Conservation (phyloP, 2,113 vertebrate genomes). For the Oryzias javanicus region DNA sequence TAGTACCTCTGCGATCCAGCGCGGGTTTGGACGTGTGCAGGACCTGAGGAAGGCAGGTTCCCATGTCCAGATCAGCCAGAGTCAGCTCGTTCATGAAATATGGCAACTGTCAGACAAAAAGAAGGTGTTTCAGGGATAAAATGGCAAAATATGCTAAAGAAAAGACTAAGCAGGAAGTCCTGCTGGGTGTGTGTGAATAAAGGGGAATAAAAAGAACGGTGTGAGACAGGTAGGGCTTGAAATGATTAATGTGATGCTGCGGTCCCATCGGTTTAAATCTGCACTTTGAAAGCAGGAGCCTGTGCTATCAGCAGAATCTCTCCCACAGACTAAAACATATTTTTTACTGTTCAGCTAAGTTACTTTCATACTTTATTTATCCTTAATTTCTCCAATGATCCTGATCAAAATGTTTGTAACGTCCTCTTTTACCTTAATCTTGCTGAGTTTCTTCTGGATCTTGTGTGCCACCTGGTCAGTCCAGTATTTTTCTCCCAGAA, state of each 20-base stretch:
- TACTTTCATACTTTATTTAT: too few species aligned
- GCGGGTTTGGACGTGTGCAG: constrained; percentile 79
- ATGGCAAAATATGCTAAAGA: constrained; percentile 9
- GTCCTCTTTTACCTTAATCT: constrained; percentile 80
- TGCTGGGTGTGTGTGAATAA: constrained; percentile 4
- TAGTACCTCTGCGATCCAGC: constrained; percentile 77
- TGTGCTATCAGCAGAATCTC: constrained; percentile 29
- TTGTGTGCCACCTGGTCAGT: constrained; percentile 81
- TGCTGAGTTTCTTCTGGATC: constrained; percentile 86
- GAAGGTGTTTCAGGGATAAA: constrained; percentile 2
- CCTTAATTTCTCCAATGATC: not conserved
- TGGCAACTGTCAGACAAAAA: constrained; percentile 74
- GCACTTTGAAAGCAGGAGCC: constrained; percentile 1
- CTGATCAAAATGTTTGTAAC: not conserved
- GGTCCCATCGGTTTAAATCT: constrained; percentile 16
- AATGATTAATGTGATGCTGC: constrained; percentile 46
- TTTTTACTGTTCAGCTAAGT: not conserved
- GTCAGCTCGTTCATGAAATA: constrained; percentile 88
- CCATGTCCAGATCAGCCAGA: constrained; percentile 85
- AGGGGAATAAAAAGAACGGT: constrained; percentile 14
- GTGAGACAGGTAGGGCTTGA: constrained; percentile 22
- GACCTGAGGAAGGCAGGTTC: constrained; percentile 80
- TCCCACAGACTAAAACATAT: constrained; percentile 6
- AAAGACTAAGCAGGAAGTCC: not conserved
- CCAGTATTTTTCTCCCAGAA: constrained; percentile 84